Conservation (phyloP, 2,888 invertebrate genomes). For the Hemaris fuciformis region DNA sequence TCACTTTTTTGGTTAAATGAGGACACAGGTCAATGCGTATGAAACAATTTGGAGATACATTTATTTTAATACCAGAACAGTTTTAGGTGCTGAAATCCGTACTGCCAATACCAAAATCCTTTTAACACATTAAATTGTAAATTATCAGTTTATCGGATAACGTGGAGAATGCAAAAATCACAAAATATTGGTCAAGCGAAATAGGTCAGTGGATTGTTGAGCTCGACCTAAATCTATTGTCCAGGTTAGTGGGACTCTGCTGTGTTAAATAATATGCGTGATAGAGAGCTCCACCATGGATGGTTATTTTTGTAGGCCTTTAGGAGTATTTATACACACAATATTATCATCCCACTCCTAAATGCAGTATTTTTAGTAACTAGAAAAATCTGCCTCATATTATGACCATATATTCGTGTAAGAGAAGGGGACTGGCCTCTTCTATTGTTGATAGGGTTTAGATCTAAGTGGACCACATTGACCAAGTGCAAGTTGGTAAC, state of each 20-base stretch:
- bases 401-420: no score
- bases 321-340: background rate
- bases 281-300: background rate
- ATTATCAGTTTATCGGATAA: background rate
- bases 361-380: background rate
- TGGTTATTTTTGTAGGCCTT: slow-evolving; percentile 6
- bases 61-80: background rate
- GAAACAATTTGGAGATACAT: background rate
- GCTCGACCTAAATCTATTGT: slow-evolving; percentile 43
- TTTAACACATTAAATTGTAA: background rate
- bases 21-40: no score
- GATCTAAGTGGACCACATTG: no score
- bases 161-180: slow-evolving; percentile 22
- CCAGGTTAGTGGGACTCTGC: slow-evolving; percentile 22
- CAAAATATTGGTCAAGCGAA: slow-evolving; percentile 37
- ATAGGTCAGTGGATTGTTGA: slow-evolving; percentile 45
- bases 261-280: background rate
- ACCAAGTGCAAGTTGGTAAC: no score
- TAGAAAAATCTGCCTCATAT: no score
- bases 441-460: no score
- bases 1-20: no score
- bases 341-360: background rate
- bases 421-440: no score
- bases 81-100: background rate
- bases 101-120: background rate